Evolutionary conservation across 2,888 invertebrate species (phyloP).

Genomic region (Tetanocera ferruginea): DNA sequence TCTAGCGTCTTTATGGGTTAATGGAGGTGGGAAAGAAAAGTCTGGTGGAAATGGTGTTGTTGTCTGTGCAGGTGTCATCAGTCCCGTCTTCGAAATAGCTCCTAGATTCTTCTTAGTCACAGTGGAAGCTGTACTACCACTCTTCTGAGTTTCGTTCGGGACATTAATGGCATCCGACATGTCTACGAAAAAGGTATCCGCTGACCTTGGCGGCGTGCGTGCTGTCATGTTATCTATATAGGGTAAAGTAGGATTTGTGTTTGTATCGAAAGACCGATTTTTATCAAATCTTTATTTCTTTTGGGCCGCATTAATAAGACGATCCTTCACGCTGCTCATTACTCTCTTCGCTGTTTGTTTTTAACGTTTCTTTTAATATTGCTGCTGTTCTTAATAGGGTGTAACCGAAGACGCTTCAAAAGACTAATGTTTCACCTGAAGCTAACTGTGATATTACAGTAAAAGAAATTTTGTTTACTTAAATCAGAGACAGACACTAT

Average conservation of each 20-base stretch:
- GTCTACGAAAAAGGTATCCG: not conserved
- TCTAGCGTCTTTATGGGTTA: not conserved
- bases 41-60: not conserved
- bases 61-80: not conserved
- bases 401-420: too few species aligned
- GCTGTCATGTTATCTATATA: not conserved
- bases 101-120: not conserved
- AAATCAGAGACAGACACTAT: too few species aligned
- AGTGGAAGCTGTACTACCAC: too few species aligned
- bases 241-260: not conserved
- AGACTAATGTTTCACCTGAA: too few species aligned
- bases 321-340: not conserved
- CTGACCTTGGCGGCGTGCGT: not conserved
- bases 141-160: too few species aligned
- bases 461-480: too few species aligned
- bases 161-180: too few species aligned
- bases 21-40: not conserved
- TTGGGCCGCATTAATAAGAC: not conserved
- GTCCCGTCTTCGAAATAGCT: not conserved
- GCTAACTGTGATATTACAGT: too few species aligned
- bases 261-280: not conserved
- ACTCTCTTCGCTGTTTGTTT: too few species aligned
- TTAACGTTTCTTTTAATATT: too few species aligned
- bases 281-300: not conserved
- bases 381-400: too few species aligned